Percentiles rank a stretch among this genome's conserved stretches.
phyloP scores from a whole-genome alignment of 1,140 invertebrate species.

The Berghia stephanieae region DNA sequence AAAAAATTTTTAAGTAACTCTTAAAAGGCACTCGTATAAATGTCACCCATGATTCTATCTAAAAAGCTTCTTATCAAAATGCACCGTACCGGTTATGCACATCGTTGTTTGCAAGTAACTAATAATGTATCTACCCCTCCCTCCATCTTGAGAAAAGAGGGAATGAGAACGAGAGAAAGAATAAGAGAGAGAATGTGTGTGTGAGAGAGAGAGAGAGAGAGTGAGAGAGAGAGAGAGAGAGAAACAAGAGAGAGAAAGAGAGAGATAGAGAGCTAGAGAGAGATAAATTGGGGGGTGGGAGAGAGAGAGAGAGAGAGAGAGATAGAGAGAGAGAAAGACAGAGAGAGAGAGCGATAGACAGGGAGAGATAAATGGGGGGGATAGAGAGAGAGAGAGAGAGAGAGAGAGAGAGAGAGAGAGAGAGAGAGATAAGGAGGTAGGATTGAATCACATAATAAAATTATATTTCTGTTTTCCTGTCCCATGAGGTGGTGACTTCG shows the following conservation, averaged over 20 bases:
- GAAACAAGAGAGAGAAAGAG: background rate
- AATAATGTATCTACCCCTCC: background rate
- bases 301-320: no score
- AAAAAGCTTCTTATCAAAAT: background rate
- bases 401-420: no score
- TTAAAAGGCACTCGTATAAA: no score
- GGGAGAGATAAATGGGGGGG: no score
- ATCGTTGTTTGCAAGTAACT: background rate
- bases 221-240: background rate
- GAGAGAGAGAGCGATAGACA: no score
- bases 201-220: constrained; percentile 25
- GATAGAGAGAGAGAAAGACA: no score
- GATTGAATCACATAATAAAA: no score
- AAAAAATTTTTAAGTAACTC: background rate
- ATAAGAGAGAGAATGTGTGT: constrained; percentile 17
- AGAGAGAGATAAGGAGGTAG: no score
- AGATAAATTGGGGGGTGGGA: no score
- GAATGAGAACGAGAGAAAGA: constrained; percentile 12
- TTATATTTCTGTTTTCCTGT: no score
- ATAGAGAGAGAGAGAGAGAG: no score
- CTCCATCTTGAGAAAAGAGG: background rate
- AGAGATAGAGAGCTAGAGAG: background rate
- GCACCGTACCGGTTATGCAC: background rate
- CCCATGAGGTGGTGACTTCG: no score
- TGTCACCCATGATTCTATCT: background rate